phyloP scores from a whole-genome alignment of 2,888 invertebrate species.

The Onthophagus sagittarius region DNA sequence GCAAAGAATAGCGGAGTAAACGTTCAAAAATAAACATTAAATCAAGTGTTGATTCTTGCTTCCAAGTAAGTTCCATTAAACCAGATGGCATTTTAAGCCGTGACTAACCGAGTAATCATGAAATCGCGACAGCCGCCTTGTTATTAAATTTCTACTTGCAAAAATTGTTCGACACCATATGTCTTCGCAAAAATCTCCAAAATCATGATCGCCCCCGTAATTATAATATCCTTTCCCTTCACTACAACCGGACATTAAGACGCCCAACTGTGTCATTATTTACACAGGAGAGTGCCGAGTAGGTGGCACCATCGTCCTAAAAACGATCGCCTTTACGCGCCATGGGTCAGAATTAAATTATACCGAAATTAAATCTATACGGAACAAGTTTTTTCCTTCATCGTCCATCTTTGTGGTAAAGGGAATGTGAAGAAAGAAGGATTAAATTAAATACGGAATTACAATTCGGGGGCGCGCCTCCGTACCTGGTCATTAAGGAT shows the following conservation, averaged over 20 bases:
- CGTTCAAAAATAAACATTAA: not conserved
- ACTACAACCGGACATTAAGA: slow-evolving; percentile 9
- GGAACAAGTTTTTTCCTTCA: not conserved
- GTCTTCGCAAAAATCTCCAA: slow-evolving; percentile 1
- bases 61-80: not conserved
- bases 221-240: slow-evolving; percentile 1
- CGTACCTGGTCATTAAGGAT: slow-evolving; percentile 26
- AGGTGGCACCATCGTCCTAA: not conserved
- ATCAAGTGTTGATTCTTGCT: not conserved
- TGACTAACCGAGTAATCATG: not conserved
- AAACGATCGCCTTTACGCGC: slow-evolving; percentile 10
- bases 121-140: not conserved
- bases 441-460: slow-evolving; percentile 21
- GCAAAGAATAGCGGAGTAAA: not conserved
- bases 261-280: slow-evolving; percentile 8
- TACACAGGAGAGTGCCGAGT: slow-evolving; percentile 4
- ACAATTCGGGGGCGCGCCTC: slow-evolving; percentile 15
- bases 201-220: slow-evolving; percentile 4
- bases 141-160: not conserved
- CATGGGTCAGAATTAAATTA: slow-evolving; percentile 13
- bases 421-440: not conserved
- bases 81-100: not conserved
- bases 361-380: slow-evolving; percentile 4
- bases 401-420: not conserved
- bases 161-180: not conserved